phyloP scores from a whole-genome alignment of 2,113 vertebrate genomes.

The Nesogale talazaci region DNA sequence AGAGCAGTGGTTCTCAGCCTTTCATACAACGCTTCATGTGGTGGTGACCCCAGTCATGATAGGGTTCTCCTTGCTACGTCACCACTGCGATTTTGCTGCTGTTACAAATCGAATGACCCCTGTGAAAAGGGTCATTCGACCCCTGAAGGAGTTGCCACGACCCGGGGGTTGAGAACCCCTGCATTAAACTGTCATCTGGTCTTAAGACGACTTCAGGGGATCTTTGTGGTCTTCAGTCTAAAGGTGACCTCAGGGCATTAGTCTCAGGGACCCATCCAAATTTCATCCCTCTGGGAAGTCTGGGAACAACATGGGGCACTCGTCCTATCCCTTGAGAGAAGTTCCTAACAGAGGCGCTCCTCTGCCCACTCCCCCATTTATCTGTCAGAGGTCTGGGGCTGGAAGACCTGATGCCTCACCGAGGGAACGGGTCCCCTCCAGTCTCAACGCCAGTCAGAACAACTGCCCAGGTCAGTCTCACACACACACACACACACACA shows the following conservation, averaged over 20 bases:
- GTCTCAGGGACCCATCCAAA: neutral
- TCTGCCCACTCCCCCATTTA: neutral
- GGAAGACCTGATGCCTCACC: neutral
- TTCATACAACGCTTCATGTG: too few species aligned
- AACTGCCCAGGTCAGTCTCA: too few species aligned
- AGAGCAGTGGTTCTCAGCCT: neutral
- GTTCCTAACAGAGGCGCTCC: neutral
- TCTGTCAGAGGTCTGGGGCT: neutral
- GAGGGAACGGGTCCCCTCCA: neutral
- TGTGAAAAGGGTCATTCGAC: too few species aligned
- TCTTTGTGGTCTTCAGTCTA: neutral
- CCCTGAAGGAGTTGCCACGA: too few species aligned
- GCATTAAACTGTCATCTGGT: too few species aligned
- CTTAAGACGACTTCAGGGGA: neutral
- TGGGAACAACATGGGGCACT: neutral
- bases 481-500: too few species aligned
- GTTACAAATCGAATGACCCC: too few species aligned
- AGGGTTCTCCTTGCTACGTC: too few species aligned
- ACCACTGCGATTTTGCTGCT: too few species aligned
- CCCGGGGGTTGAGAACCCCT: too few species aligned
- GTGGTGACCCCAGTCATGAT: too few species aligned
- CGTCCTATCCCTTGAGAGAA: accelerated
- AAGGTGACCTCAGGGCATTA: neutral
- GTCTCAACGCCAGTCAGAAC: too few species aligned
- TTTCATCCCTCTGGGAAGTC: neutral